Conservation (phyloP, 2,888 invertebrate species). For the Xylocampa areola region DNA sequence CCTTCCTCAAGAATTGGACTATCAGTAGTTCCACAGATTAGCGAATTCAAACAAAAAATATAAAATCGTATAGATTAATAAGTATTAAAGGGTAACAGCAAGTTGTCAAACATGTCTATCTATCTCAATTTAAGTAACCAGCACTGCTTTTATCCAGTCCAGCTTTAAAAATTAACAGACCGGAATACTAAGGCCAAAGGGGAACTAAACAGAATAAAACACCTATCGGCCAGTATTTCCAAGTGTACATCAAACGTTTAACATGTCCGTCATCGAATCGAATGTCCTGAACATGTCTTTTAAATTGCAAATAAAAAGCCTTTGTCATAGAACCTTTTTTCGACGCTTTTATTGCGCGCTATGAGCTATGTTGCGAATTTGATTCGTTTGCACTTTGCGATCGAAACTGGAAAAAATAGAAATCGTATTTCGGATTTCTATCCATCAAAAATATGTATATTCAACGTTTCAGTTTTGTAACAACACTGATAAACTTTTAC, state of each 20-base stretch:
- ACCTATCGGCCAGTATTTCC: not conserved
- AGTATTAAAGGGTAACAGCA: no score
- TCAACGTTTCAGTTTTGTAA: constrained; percentile 17
- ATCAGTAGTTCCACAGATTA: no score
- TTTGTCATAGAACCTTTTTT: constrained; percentile 24
- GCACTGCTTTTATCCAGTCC: no score
- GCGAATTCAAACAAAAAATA: no score
- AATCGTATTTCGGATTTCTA: constrained; percentile 17
- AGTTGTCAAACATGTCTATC: constrained; percentile 28
- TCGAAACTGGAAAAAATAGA: constrained; percentile 33
- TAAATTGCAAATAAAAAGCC: constrained; percentile 36
- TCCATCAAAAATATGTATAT: constrained; percentile 36
- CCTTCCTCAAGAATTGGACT: no score
- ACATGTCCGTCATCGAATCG: constrained; percentile 19
- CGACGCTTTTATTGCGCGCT: constrained; percentile 22
- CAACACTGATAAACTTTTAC: not conserved
- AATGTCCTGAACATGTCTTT: constrained; percentile 17
- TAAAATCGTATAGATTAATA: no score
- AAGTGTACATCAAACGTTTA: not conserved
- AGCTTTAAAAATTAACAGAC: no score
- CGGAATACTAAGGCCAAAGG: constrained; percentile 8
- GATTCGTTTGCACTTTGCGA: constrained; percentile 41
- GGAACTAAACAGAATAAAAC: constrained; percentile 13
- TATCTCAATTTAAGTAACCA: no score
- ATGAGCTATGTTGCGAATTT: constrained; percentile 40